Conservation (phyloP, 1,140 invertebrate genomes). For the Nixonia krombeini region DNA sequence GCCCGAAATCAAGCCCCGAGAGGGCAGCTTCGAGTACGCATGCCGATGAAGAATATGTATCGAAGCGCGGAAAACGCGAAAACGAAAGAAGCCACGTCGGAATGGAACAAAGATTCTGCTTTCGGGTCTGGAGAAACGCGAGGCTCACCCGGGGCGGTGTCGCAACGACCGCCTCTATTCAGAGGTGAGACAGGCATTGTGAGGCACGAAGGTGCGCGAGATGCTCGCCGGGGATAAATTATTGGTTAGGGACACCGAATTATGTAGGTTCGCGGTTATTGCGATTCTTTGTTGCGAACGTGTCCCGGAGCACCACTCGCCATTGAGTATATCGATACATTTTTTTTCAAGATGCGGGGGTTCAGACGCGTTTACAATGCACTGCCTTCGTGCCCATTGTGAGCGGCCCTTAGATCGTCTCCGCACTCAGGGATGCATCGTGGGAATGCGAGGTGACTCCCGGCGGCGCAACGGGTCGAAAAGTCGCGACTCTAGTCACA, state of each 20-base stretch:
- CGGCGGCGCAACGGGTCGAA: too few relatives aligned
- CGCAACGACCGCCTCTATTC: slow-evolving; percentile 11
- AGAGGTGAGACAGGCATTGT: slow-evolving; percentile 17
- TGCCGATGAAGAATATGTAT: background rate
- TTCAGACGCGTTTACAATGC: too few relatives aligned
- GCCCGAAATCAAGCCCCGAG: slow-evolving; percentile 43
- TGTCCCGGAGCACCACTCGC: slow-evolving; percentile 32
- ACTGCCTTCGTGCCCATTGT: too few relatives aligned
- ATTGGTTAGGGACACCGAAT: slow-evolving; percentile 27
- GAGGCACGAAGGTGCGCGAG: slow-evolving; percentile 28
- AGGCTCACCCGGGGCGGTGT: slow-evolving; percentile 24
- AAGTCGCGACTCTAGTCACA: too few relatives aligned
- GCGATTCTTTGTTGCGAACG: slow-evolving; percentile 33
- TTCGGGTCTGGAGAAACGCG: too few relatives aligned
- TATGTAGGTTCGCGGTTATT: slow-evolving; percentile 24
- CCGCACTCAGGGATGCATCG: too few relatives aligned
- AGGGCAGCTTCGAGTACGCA: slow-evolving; percentile 38
- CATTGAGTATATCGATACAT: slow-evolving; percentile 25
- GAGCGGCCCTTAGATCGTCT: too few relatives aligned
- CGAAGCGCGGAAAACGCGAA: too few relatives aligned
- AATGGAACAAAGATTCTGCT: too few relatives aligned
- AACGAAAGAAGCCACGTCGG: too few relatives aligned
- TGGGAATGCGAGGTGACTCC: too few relatives aligned
- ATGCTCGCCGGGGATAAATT: slow-evolving; percentile 33
- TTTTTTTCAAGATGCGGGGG: too few relatives aligned